Conservation (phyloP, 2,797 vertebrate genomes). For the Anguilla pacifica region DNA sequence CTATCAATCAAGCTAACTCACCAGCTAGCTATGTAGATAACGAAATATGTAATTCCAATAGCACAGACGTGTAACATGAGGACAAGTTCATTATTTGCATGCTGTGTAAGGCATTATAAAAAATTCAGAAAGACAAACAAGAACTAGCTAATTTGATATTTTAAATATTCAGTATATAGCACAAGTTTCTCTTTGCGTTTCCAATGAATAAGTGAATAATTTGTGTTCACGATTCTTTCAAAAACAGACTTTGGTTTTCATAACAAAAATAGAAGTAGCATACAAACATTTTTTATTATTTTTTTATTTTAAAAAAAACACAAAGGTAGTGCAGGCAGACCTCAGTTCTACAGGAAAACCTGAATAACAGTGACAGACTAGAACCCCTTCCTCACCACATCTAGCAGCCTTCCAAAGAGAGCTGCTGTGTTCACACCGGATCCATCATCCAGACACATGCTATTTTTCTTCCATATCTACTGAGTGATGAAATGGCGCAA, state of each 20-base stretch:
- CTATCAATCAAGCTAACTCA: too few species aligned
- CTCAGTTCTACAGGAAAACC: background rate
- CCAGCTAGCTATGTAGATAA: too few species aligned
- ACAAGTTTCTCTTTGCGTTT: background rate
- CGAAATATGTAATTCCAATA: too few species aligned
- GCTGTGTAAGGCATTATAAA: background rate
- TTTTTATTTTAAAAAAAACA: too few species aligned
- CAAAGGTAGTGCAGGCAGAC: background rate
- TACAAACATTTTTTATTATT: background rate
- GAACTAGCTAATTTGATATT: too few species aligned
- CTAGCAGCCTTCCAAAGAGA: background rate
- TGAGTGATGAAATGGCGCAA: background rate
- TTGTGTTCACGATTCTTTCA: background rate
- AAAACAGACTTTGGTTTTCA: background rate
- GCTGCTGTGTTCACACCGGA: background rate
- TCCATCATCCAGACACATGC: background rate
- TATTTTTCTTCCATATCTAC: background rate
- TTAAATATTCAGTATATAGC: background rate
- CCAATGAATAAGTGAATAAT: background rate
- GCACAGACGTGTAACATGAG: too few species aligned
- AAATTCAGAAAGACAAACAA: background rate
- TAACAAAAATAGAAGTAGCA: background rate
- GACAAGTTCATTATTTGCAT: too few species aligned
- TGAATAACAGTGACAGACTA: background rate
- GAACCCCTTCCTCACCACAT: background rate